Conservation (phyloP, 2,113 vertebrate genomes). For the Nesogale talazaci region DNA sequence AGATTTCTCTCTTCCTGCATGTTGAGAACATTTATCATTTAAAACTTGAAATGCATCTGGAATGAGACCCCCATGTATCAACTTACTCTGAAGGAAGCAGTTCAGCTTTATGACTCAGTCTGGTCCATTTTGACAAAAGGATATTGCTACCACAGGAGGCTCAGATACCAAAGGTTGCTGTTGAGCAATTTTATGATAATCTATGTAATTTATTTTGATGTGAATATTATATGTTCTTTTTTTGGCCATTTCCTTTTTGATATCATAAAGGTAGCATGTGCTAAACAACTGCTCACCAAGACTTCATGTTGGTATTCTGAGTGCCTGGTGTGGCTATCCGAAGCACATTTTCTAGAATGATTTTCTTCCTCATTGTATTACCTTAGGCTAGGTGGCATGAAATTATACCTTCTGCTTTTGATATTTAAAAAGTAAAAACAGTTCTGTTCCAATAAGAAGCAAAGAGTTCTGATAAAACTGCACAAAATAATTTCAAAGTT, state of each 20-base stretch:
- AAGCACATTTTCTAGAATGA: background rate
- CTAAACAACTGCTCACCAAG: conserved; percentile 30
- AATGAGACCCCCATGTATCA: conserved; percentile 2
- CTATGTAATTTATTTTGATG: conserved; percentile 43
- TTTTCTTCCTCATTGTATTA: conserved; percentile 1
- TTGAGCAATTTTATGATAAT: conserved; percentile 61
- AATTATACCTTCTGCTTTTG: background rate
- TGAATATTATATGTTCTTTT: conserved; percentile 43
- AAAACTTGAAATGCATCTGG: conserved; percentile 47
- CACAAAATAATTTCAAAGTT: conserved; percentile 30
- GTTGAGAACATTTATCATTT: conserved; percentile 47
- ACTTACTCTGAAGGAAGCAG: conserved; percentile 54
- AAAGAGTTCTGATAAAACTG: conserved; percentile 13
- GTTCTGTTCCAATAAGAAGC: background rate
- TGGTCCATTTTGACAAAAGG: conserved; percentile 58
- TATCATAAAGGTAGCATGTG: conserved; percentile 49
- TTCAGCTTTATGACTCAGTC: conserved; percentile 13
- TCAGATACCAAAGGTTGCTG: background rate
- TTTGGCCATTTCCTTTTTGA: conserved; percentile 60
- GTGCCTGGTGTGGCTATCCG: background rate
- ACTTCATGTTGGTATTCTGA: background rate
- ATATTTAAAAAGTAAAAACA: background rate
- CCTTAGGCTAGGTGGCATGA: background rate
- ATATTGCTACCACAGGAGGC: background rate
- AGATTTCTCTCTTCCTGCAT: conserved; percentile 56